phyloP scores from a whole-genome alignment of 2,797 vertebrate species.

The Etheostoma nigrum region DNA sequence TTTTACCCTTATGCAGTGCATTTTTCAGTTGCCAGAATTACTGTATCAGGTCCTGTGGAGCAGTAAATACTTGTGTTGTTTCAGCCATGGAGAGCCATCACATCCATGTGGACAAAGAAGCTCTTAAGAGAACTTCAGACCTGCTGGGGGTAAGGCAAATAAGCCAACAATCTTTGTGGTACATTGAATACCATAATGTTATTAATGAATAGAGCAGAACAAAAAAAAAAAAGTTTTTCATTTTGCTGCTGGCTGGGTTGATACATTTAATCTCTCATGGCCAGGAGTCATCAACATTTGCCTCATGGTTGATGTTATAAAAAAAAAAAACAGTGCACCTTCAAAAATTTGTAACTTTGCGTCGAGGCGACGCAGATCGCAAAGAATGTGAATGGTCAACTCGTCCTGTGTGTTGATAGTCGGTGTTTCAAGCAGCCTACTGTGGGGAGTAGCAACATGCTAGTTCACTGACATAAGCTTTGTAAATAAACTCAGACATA shows the following conservation, averaged over 20 bases:
- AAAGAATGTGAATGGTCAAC: too few relatives aligned
- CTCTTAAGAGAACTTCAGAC: conserved; percentile 88
- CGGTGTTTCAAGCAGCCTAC: too few relatives aligned
- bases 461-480: too few relatives aligned
- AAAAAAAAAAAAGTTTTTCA: not conserved
- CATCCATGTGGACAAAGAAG: conserved; percentile 89
- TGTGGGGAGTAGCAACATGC: too few relatives aligned
- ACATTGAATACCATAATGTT: not conserved
- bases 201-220: conserved; percentile 17
- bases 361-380: too few relatives aligned
- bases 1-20: not conserved
- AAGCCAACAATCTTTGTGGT: not conserved
- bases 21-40: not conserved
- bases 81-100: conserved; percentile 92
- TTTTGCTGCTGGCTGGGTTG: not conserved
- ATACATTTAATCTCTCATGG: conserved; percentile 24
- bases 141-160: conserved; percentile 88
- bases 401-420: too few relatives aligned
- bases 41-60: not conserved
- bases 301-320: not conserved
- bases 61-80: conserved; percentile 34
- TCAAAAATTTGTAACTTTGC: too few relatives aligned
- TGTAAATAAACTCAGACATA: too few relatives aligned
- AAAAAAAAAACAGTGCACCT: too few relatives aligned
- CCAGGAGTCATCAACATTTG: conserved; percentile 31